A percentile compares a stretch with the other conserved stretches of the same genome.
phyloP scores from a whole-genome alignment of 2,888 invertebrate genomes.

The Cinara cedri region DNA sequence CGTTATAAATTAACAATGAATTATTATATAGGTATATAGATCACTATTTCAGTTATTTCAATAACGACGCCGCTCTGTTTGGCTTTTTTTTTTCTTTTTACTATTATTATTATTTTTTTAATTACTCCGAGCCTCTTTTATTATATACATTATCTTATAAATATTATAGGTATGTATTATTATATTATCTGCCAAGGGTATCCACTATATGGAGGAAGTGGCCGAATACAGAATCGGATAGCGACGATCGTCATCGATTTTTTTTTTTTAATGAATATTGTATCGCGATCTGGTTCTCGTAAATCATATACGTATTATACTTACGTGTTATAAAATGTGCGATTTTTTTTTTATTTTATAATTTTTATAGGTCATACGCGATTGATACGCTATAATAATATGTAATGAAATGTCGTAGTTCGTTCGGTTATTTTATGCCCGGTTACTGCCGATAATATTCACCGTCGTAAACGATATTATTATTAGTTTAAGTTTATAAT shows the following conservation, averaged over 20 bases:
- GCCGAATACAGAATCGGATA: not conserved
- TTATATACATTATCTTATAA: too few species aligned
- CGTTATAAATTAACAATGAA: not conserved
- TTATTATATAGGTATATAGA: not conserved
- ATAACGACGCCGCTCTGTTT: not conserved
- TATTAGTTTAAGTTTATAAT: not conserved
- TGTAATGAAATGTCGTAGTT: too few species aligned
- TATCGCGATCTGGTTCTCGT: constrained; percentile 11
- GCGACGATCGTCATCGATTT: constrained; percentile 7
- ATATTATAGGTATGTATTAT: too few species aligned
- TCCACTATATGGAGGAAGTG: constrained; percentile 28
- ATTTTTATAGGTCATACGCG: not conserved
- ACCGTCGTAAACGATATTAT: too few species aligned
- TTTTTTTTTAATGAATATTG: not conserved
- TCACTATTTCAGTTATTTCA: constrained; percentile 39
- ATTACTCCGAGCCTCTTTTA: constrained; percentile 27
- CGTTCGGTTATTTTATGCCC: too few species aligned
- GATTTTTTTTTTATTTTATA: constrained; percentile 2
- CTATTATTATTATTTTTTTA: not conserved
- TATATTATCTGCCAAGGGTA: constrained; percentile 22
- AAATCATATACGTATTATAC: not conserved
- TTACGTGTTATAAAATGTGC: not conserved
- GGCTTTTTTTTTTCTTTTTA: not conserved
- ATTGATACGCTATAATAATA: not conserved
- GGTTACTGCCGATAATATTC: not conserved